These are phyloP conservation scores for Erebia ligea DNA, from an alignment of 2,888 invertebrate species.

Conservation along the genomic window DNA sequence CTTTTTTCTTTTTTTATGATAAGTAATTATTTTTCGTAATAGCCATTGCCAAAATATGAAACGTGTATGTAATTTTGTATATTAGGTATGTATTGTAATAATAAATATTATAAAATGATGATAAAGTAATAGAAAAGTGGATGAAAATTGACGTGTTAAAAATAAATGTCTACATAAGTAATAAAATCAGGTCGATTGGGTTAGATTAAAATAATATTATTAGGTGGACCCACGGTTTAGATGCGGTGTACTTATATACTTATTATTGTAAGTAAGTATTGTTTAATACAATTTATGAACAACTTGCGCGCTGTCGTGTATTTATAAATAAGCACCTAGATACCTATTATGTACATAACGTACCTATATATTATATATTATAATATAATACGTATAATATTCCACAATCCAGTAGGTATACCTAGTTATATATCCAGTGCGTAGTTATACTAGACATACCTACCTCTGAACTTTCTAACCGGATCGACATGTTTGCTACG, in stretches of 20 bases:
- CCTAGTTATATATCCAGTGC: not conserved
- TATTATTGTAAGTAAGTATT: not conserved
- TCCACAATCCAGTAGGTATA: too few relatives aligned
- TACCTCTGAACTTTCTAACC: not conserved
- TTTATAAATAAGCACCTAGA: too few relatives aligned
- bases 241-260: not conserved
- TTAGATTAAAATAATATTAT: not conserved
- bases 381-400: too few relatives aligned
- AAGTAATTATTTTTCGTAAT: slow-evolving; percentile 56
- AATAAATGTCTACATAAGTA: not conserved
- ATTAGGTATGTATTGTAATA: slow-evolving; percentile 3
- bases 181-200: not conserved
- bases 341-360: not conserved
- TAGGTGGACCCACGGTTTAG: not conserved
- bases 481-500: slow-evolving; percentile 13
- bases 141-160: slow-evolving; percentile 1
- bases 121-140: not conserved
- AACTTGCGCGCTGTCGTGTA: too few relatives aligned
- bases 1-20: slow-evolving; percentile 50
- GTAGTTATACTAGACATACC: not conserved
- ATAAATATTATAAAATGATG: not conserved
- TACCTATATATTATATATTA: too few relatives aligned
- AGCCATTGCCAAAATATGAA: slow-evolving; percentile 69
- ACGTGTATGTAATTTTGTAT: slow-evolving; percentile 29
- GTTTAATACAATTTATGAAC: too few relatives aligned